Conservation (phyloP, 2,888 invertebrate genomes). For the Coenonympha arcania region DNA sequence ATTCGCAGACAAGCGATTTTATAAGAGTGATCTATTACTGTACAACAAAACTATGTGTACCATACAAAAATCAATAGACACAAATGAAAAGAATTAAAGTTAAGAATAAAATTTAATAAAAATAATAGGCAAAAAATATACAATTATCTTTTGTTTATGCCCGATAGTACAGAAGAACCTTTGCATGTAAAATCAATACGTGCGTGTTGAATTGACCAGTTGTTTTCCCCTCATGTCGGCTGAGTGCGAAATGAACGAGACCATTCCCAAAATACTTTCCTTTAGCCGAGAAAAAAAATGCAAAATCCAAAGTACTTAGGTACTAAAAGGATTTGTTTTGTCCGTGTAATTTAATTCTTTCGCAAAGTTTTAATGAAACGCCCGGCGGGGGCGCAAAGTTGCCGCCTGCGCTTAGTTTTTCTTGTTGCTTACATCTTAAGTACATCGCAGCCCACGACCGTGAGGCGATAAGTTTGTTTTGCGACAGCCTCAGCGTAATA, state of each 20-base stretch:
- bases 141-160: too few relatives aligned
- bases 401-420: constrained; percentile 18
- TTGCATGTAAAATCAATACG: too few relatives aligned
- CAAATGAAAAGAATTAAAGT: too few relatives aligned
- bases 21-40: too few relatives aligned
- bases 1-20: too few relatives aligned
- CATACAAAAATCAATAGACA: too few relatives aligned
- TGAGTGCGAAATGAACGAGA: neutral
- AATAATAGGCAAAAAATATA: too few relatives aligned
- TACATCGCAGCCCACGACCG: neutral
- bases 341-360: constrained; percentile 20
- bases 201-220: too few relatives aligned
- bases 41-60: too few relatives aligned
- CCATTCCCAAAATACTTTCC: neutral
- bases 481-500: constrained; percentile 1
- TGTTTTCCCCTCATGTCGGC: too few relatives aligned
- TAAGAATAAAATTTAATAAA: too few relatives aligned
- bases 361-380: constrained; percentile 25
- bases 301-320: neutral
- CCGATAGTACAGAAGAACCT: too few relatives aligned
- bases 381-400: constrained; percentile 17
- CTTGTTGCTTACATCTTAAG: constrained; percentile 20
- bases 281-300: neutral
- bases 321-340: constrained; percentile 18
- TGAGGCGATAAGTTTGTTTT: neutral